Conservation (phyloP, 2,888 invertebrate genomes). For the Ceriagrion tenellum region DNA sequence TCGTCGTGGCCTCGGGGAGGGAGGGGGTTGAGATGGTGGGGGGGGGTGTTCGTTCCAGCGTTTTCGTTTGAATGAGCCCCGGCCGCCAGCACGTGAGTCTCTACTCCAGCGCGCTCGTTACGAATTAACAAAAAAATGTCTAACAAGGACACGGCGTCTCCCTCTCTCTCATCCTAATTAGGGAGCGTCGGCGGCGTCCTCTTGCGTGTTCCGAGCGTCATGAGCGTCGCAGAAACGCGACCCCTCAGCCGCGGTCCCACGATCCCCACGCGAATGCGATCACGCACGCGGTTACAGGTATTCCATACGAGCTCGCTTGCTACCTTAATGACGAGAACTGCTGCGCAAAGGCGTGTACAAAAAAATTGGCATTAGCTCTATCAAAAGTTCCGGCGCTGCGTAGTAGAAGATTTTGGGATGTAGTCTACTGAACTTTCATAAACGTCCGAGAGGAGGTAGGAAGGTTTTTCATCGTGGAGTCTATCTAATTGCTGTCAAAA, state of each 20-base stretch:
- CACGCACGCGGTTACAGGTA: neutral
- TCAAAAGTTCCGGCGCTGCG: too few relatives aligned
- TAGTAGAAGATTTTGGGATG: too few relatives aligned
- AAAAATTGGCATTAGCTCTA: too few relatives aligned
- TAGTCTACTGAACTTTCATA: too few relatives aligned
- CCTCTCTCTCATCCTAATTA: neutral
- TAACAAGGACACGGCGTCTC: neutral
- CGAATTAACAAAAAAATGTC: neutral
- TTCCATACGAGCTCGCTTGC: neutral
- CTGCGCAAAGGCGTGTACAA: neutral
- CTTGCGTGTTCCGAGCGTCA: neutral
- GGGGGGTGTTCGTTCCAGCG: neutral
- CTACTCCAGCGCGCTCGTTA: neutral
- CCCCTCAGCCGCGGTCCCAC: neutral
- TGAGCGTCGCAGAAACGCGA: neutral
- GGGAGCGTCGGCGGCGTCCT: neutral
- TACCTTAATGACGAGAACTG: neutral
- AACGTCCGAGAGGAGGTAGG: too few relatives aligned
- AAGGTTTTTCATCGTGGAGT: too few relatives aligned
- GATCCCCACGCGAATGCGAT: neutral
- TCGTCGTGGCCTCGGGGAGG: neutral
- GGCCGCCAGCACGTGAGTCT: neutral
- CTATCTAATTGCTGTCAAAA: too few relatives aligned
- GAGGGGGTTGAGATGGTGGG: too few relatives aligned
- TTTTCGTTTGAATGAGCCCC: slow-evolving; percentile 12